A percentile compares a stretch with the other conserved stretches of the same genome.
These are phyloP conservation scores for Sceliomorpha sp. DNA, from an alignment of 2,888 invertebrate genomes.

Conservation along the genomic window DNA sequence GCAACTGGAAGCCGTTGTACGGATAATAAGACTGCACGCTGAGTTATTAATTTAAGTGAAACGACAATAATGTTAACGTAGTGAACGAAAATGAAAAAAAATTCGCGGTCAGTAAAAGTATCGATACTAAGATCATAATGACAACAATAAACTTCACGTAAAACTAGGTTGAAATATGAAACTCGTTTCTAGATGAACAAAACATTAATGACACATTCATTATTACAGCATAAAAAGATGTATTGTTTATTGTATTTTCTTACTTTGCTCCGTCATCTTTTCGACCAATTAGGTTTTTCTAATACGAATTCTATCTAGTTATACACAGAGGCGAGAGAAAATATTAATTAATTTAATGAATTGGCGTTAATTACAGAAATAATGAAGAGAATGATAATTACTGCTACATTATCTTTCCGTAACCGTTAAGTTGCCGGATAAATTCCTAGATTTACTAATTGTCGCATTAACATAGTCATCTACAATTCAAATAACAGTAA, in stretches of 20 bases:
- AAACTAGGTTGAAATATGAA: constrained; percentile 53
- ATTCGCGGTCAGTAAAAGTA: constrained; percentile 53
- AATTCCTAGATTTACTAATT: too few species aligned
- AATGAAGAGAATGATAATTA: too few species aligned
- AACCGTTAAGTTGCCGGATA: too few species aligned
- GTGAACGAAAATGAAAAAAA: constrained; percentile 29
- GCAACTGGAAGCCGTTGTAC: too few species aligned
- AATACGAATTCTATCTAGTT: too few species aligned
- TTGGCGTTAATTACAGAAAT: too few species aligned
- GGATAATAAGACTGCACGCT: constrained; percentile 38
- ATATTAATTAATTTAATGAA: too few species aligned
- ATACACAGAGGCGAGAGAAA: too few species aligned
- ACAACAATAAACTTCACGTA: constrained; percentile 36
- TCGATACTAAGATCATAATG: constrained; percentile 30
- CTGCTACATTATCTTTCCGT: too few species aligned
- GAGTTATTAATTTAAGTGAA: constrained; percentile 37
- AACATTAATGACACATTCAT: constrained; percentile 39
- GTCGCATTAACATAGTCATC: constrained; percentile 3
- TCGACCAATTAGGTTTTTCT: too few species aligned
- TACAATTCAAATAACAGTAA: constrained; percentile 14
- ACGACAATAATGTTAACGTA: constrained; percentile 43
- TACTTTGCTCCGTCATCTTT: too few species aligned
- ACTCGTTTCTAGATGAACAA: constrained; percentile 40
- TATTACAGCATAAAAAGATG: constrained; percentile 8
- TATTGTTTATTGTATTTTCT: constrained; percentile 2